These are phyloP conservation scores for Geopemphigus sp. DNA, from an alignment of 1,140 invertebrate genomes.

Conservation along the genomic window DNA sequence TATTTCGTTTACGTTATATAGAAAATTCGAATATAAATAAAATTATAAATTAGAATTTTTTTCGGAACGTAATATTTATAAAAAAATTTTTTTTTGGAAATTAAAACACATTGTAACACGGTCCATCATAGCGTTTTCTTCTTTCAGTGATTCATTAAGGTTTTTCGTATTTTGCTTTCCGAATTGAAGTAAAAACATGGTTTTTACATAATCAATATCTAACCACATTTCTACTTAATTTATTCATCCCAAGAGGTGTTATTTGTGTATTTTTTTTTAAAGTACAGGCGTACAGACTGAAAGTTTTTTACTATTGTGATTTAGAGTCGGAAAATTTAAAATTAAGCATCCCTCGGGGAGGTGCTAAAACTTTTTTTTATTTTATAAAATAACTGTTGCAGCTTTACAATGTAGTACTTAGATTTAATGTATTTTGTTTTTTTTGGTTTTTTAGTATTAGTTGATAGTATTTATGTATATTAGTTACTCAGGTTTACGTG, in stretches of 20 bases:
- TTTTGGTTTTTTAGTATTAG: too few species aligned
- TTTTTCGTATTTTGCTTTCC: background rate
- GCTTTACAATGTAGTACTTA: background rate
- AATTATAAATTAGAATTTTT: too few species aligned
- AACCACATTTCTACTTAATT: background rate
- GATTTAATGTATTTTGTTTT: background rate
- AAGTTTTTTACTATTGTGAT: slow-evolving; percentile 8
- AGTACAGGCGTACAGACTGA: background rate
- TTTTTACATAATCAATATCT: slow-evolving; percentile 30
- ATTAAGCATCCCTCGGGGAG: background rate
- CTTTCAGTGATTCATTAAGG: background rate
- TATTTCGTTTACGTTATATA: too few species aligned
- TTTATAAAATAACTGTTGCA: slow-evolving; percentile 1
- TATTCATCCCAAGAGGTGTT: slow-evolving; percentile 7
- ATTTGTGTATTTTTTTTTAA: slow-evolving; percentile 8
- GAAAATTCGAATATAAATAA: too few species aligned
- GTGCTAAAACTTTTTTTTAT: slow-evolving; percentile 5
- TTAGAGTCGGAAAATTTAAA: background rate
- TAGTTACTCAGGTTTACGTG: too few species aligned
- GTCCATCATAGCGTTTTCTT: too few species aligned
- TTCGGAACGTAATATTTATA: too few species aligned
- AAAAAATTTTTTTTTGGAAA: too few species aligned
- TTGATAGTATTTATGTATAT: too few species aligned
- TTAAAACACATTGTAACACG: too few species aligned
- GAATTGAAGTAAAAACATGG: background rate